Percentiles rank a stretch among this genome's conserved stretches.
phyloP scores from a whole-genome alignment of 2,113 vertebrate genomes.

The Pogonocichla stellata region DNA sequence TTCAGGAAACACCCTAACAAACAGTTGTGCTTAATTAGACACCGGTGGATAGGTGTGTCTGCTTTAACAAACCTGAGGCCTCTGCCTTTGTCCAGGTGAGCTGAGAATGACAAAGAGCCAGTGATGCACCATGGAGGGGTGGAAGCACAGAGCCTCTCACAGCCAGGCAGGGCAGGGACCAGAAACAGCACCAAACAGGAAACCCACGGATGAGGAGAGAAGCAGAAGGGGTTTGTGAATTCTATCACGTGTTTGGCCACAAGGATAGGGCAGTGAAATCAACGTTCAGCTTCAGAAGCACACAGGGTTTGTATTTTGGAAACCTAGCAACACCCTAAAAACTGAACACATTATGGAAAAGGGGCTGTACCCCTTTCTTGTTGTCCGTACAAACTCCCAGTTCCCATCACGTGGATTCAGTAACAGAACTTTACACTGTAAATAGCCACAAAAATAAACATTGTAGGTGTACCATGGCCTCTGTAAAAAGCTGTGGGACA shows the following conservation, averaged over 20 bases:
- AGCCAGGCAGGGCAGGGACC: not conserved
- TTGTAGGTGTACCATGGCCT: fast-evolving
- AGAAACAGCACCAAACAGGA: not conserved
- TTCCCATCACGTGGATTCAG: not conserved
- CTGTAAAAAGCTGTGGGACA: not conserved
- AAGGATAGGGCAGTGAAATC: not conserved
- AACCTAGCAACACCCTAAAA: not conserved
- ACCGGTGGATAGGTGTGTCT: not conserved
- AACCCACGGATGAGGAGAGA: not conserved
- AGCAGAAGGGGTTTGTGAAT: not conserved
- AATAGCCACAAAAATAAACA: not conserved
- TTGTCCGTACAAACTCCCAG: not conserved
- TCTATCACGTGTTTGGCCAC: not conserved
- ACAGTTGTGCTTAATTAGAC: not conserved
- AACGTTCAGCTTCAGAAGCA: not conserved
- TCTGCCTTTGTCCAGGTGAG: not conserved
- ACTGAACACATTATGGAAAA: fast-evolving
- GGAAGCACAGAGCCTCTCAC: not conserved
- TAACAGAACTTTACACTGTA: not conserved
- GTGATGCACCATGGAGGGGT: fast-evolving
- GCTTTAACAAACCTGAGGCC: not conserved
- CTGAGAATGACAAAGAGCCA: not conserved
- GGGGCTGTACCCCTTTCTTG: not conserved
- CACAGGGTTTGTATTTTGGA: not conserved
- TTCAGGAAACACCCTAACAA: not conserved